Conservation (phyloP, 2,797 vertebrate species). For the Mycteria americana region DNA sequence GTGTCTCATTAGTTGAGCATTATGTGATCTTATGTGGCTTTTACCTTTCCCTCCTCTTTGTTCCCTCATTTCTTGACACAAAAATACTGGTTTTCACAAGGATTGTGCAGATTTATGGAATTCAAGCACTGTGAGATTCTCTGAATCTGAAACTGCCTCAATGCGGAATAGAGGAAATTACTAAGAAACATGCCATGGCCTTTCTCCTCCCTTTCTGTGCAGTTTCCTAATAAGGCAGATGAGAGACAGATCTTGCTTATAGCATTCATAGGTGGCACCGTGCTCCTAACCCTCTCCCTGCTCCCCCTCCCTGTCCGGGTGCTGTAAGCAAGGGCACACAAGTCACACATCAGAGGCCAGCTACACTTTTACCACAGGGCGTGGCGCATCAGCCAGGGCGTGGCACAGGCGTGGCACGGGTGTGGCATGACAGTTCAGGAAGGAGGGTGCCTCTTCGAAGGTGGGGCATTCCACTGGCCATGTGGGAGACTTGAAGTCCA, state of each 20-base stretch:
- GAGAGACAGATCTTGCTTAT: conserved; percentile 8
- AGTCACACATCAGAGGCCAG: neutral
- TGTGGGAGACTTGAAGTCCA: too few relatives aligned
- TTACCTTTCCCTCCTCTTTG: neutral
- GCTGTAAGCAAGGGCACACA: neutral
- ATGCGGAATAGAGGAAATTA: neutral
- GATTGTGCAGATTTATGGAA: neutral
- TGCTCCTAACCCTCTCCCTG: neutral
- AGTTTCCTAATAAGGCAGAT: conserved; percentile 2
- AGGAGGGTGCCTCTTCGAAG: too few relatives aligned
- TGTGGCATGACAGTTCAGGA: too few relatives aligned
- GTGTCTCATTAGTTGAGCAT: neutral
- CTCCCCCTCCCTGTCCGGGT: neutral
- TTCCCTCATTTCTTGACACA: neutral
- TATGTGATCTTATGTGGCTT: neutral
- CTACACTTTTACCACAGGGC: neutral
- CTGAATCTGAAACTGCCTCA: neutral
- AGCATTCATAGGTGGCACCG: neutral
- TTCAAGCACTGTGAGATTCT: neutral
- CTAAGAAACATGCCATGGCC: neutral
- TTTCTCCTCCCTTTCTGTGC: neutral
- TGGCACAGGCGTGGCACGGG: too few relatives aligned
- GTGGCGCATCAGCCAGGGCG: too few relatives aligned
- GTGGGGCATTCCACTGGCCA: too few relatives aligned
- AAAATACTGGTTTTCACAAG: neutral